Evolutionary conservation across 1,140 invertebrate species (phyloP).

Genomic region (Drosophila sproati): DNA sequence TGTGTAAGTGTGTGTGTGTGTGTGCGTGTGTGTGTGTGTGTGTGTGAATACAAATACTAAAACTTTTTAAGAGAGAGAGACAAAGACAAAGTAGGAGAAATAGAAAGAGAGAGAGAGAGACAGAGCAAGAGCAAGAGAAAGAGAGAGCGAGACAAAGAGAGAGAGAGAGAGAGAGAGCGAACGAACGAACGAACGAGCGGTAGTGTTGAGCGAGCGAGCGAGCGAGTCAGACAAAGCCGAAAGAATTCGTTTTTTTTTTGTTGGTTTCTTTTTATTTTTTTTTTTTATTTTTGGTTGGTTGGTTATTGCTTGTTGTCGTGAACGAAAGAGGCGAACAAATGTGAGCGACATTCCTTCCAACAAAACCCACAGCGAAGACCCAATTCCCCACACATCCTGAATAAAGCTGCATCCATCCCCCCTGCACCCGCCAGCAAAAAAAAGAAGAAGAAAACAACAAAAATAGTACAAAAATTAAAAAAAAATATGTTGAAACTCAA

Average conservation of each 20-base stretch:
- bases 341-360: conserved; percentile 3
- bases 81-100: conserved; percentile 41
- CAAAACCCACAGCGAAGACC: conserved; percentile 12
- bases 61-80: conserved; percentile 28
- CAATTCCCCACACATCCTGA: neutral
- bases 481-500: neutral
- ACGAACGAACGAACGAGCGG: conserved; percentile 63
- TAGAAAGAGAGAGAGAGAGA: conserved; percentile 14
- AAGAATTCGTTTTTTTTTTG: conserved; percentile 27
- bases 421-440: conserved; percentile 10
- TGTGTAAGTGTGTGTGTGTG: conserved; percentile 3
- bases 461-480: neutral
- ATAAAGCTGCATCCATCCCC: conserved; percentile 29
- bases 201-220: conserved; percentile 53
- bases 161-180: conserved; percentile 41
- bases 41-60: conserved; percentile 34
- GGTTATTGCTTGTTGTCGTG: conserved; percentile 20
- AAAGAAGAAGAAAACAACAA: conserved; percentile 7
- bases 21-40: neutral
- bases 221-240: conserved; percentile 55
- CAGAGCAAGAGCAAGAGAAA: conserved; percentile 7
- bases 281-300: conserved; percentile 3
- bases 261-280: neutral
- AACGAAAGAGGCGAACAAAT: conserved; percentile 33
- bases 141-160: conserved; percentile 17